These are phyloP conservation scores for Coreoperca whiteheadi DNA, from an alignment of 2,113 vertebrate species.

Conservation along the genomic window DNA sequence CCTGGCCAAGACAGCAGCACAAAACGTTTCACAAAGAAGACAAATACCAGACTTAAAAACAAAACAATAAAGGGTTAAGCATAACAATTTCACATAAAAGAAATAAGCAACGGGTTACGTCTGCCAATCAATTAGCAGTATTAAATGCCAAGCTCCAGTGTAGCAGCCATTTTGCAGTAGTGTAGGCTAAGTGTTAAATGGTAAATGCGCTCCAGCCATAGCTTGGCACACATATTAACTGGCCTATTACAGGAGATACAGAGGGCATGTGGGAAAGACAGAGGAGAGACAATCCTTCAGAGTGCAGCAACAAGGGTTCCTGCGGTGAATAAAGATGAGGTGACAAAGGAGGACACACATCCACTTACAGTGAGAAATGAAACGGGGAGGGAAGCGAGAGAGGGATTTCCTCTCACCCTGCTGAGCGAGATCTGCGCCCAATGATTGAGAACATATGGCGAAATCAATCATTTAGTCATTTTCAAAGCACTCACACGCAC, in stretches of 20 bases:
- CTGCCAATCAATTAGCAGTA: too few relatives aligned
- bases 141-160: not conserved
- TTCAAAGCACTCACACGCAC: slow-evolving; percentile 16
- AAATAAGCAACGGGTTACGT: too few relatives aligned
- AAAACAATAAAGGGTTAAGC: too few relatives aligned
- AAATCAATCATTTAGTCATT: slow-evolving; percentile 62
- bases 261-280: slow-evolving; percentile 49
- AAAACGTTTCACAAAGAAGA: too few relatives aligned
- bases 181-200: slow-evolving; percentile 5
- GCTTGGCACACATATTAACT: slow-evolving; percentile 18
- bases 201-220: slow-evolving; percentile 16
- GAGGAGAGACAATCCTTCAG: slow-evolving; percentile 68
- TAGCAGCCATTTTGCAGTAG: slow-evolving; percentile 7
- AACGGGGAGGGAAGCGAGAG: slow-evolving; percentile 6
- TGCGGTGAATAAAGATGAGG: slow-evolving; percentile 74
- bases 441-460: slow-evolving; percentile 54
- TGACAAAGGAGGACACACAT: slow-evolving; percentile 65
- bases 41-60: too few relatives aligned
- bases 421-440: slow-evolving; percentile 35
- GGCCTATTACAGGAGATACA: slow-evolving; percentile 45
- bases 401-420: slow-evolving; percentile 67
- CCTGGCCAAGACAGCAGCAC: too few relatives aligned
- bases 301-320: slow-evolving; percentile 53
- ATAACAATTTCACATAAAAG: not conserved
- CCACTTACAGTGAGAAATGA: slow-evolving; percentile 56